Percentiles rank a stretch among this genome's conserved stretches.
phyloP scores from a whole-genome alignment of 1,140 invertebrate genomes.

The Zaprionus kolodkinae region DNA sequence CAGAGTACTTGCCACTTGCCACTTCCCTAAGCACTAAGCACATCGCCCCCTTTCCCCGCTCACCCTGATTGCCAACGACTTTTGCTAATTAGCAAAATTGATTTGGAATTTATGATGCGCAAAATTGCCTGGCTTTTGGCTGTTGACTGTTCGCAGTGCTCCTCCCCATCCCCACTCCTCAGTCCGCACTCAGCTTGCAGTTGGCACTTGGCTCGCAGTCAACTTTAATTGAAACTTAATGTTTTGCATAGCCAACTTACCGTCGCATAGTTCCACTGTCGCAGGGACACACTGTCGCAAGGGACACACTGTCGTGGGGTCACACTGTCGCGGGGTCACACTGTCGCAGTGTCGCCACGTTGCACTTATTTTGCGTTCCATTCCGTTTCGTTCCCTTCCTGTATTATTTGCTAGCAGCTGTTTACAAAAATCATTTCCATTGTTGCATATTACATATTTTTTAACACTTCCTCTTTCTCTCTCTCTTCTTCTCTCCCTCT shows the following conservation, averaged over 20 bases:
- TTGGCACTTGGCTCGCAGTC: conserved; percentile 15
- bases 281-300: background rate
- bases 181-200: background rate
- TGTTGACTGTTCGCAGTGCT: conserved; percentile 6
- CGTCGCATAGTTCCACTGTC: background rate
- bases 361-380: background rate
- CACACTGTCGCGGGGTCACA: background rate
- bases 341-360: background rate
- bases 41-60: background rate
- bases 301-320: background rate
- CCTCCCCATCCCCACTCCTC: too few relatives aligned
- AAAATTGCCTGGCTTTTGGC: conserved; percentile 50
- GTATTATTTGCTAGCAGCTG: conserved; percentile 9
- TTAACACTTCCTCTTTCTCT: conserved; percentile 57
- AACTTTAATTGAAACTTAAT: conserved; percentile 73
- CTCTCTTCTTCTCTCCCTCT: conserved; percentile 20
- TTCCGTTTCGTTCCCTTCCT: background rate
- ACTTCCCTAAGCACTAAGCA: conserved; percentile 23
- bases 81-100: conserved; percentile 82
- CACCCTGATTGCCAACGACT: conserved; percentile 48
- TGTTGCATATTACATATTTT: conserved; percentile 48
- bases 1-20: conserved; percentile 12
- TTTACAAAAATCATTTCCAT: conserved; percentile 38
- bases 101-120: conserved; percentile 81
- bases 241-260: conserved; percentile 48